Conservation (phyloP, 1,140 invertebrate species). For the Agraylea sexmaculata region DNA sequence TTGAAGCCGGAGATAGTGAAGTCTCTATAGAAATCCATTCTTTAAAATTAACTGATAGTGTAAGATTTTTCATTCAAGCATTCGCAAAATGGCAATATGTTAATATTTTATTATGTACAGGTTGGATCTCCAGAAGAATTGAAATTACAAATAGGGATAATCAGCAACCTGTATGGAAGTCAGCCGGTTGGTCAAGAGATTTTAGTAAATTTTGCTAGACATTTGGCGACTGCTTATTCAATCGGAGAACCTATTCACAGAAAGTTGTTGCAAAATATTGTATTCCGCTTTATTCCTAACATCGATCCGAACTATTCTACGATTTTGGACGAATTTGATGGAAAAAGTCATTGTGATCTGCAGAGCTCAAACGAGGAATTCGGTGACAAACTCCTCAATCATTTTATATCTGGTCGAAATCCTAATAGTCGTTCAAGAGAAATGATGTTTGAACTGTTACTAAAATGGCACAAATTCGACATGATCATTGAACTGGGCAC, state of each 20-base stretch:
- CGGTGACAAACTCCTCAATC: conserved; percentile 43
- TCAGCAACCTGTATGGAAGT: conserved; percentile 74
- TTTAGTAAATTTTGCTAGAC: conserved; percentile 65
- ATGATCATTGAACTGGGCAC: conserved; percentile 51
- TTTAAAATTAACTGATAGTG: conserved; percentile 51
- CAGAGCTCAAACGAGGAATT: conserved; percentile 38
- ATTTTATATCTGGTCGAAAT: conserved; percentile 28
- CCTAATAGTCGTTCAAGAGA: conserved; percentile 33
- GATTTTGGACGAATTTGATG: conserved; percentile 28
- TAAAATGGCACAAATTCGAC: conserved; percentile 46
- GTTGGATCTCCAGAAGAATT: conserved; percentile 59
- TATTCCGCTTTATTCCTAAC: conserved; percentile 71
- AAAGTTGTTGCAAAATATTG: conserved; percentile 53
- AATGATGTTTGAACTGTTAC: conserved; percentile 44
- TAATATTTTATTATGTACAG: conserved; percentile 28
- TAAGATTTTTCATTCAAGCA: conserved; percentile 25
- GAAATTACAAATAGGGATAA: conserved; percentile 68
- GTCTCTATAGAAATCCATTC: conserved; percentile 48
- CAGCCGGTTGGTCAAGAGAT: conserved; percentile 79
- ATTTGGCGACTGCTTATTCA: conserved; percentile 60
- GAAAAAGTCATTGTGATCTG: conserved; percentile 34
- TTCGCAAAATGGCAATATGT: neutral
- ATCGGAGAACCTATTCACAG: conserved; percentile 51
- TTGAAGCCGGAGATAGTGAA: conserved; percentile 47
- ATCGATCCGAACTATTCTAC: conserved; percentile 46